phyloP scores from a whole-genome alignment of 2,888 invertebrate species.

The Drosophila recens region DNA sequence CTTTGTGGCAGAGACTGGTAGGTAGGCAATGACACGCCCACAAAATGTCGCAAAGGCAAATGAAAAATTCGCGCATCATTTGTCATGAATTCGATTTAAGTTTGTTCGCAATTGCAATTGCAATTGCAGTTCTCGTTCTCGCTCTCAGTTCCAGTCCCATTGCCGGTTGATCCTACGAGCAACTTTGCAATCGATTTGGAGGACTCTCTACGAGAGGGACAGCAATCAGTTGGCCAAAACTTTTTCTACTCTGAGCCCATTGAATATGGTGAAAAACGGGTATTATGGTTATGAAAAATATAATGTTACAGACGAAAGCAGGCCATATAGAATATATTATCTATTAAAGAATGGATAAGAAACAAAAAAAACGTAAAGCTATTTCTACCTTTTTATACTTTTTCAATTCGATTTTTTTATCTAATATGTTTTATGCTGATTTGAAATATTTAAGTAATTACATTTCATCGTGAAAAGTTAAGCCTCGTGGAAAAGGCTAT shows the following conservation, averaged over 20 bases:
- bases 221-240: conserved; percentile 19
- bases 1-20: conserved; percentile 4
- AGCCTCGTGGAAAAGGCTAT: background rate
- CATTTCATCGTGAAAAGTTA: too few species aligned
- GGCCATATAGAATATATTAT: too few species aligned
- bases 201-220: background rate
- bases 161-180: conserved; percentile 28
- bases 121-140: conserved; percentile 23
- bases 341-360: too few species aligned
- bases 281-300: background rate
- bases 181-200: conserved; percentile 29
- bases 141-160: background rate
- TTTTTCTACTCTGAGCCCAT: background rate
- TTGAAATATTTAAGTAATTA: too few species aligned
- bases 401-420: too few species aligned
- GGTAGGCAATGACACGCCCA: conserved; percentile 20
- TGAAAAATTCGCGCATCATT: conserved; percentile 77
- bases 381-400: too few species aligned
- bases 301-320: background rate
- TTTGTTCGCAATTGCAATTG: conserved; percentile 49
- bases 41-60: conserved; percentile 29
- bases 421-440: too few species aligned
- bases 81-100: conserved; percentile 79
- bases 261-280: background rate
- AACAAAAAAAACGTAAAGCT: too few species aligned